Base-by-base conservation (phyloP, 2,888 invertebrate species). In the Fragum fragum region DNA sequence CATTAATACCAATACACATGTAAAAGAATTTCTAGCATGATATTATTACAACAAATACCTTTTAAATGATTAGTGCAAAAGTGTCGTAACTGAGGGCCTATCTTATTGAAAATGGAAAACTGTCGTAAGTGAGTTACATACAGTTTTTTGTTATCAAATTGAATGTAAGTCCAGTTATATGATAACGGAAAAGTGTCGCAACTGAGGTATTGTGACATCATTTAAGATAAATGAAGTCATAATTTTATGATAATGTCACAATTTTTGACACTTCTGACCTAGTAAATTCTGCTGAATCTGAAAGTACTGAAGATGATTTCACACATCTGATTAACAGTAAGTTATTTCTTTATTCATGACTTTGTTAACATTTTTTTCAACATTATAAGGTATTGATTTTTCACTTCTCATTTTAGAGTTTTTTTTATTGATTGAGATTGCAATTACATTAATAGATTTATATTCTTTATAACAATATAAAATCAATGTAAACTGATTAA, bases 41-140 rank as follows among this genome's bases (percentile, higher is more conserved):
- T 36, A 39, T 68, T 39, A 14, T 36, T 68, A 28, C 18, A n/a
- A n/a, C 21, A n/a, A n/a, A 0, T 36, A n/a, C 14, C 36, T 68
- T 39, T 14, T n/a, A 68, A 68, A 39, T n/a, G 47, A n/a, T 47
- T n/a, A 47, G 47, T 47, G 47, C 47, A 47, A 47, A 47, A 47
- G 47, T 47, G 36, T 68, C 42, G 68, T 68, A 68, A 36, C 1
- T 68, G 23, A 68, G 21, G n/a, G 28, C 39, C 14, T 39, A 7
- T 23, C 28, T n/a, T 36, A 36, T 14, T 39, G 68, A 32, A 23
- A 68, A 68, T 21, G 32, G 68, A 68, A 68, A 68, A 68, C 36
- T 68, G 68, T 68, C 36, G 68, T 68, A 68, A 36, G 14, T 39
- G 32, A 36, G n/a, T 36, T 68, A 68, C 11, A 68, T 68, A 68